A percentile compares a stretch with the other conserved stretches of the same genome.
Evolutionary conservation across 2,888 invertebrate genomes (phyloP).

Genomic region (Bursaphelenchus okinawaensis): DNA sequence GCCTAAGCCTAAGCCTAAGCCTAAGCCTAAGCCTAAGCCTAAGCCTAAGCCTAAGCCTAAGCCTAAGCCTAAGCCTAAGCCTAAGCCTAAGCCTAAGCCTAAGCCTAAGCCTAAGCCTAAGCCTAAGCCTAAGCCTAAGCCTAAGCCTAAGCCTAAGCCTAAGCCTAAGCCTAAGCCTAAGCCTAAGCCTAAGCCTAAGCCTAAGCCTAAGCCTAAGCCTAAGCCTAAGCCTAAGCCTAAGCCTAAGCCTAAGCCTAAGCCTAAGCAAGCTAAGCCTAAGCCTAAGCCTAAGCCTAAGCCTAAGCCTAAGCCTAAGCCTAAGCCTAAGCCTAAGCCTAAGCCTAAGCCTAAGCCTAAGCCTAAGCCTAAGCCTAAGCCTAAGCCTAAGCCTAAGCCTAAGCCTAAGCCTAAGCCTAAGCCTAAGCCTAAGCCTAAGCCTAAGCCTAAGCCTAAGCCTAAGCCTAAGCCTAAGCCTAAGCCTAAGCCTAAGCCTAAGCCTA

Average conservation of each 20-base stretch:
- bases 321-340: not conserved
- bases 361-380: not conserved
- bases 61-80: too few species aligned
- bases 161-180: too few species aligned
- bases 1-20: too few species aligned
- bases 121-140: too few species aligned
- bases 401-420: not conserved
- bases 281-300: not conserved
- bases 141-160: too few species aligned
- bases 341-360: not conserved
- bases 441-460: slow-evolving; percentile 10
- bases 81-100: too few species aligned
- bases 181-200: not conserved
- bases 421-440: not conserved
- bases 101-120: too few species aligned
- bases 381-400: not conserved
- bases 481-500: not conserved
- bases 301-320: not conserved
- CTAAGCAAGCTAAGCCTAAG: not conserved
- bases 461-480: not conserved
- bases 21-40: too few species aligned
- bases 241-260: not conserved
- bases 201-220: not conserved
- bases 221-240: not conserved
- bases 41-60: too few species aligned